Base-by-base conservation (phyloP, 37 sponge, comb jelly and placozoan species). In the Axinella damicornis region DNA sequence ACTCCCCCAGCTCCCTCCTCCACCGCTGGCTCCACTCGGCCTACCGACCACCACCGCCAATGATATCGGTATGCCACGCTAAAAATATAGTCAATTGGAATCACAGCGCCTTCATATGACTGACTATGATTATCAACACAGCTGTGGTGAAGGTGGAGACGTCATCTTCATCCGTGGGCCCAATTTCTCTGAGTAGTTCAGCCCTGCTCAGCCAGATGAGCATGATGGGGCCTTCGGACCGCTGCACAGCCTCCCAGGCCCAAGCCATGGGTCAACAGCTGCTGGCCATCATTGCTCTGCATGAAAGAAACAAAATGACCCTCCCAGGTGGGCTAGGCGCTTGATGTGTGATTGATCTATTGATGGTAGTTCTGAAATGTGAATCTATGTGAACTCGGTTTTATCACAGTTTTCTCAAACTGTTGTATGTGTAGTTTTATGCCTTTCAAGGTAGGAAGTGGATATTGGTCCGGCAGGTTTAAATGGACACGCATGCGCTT, bases 231-330 rank as follows among this genome's bases (percentile, higher is more conserved):
- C 88, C 88, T 33, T 88, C 89, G 19, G 92, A 92, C 52, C 66
- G 92, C 1, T 92, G 88, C 56, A 87, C 92, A 0, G 88, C 92
- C 46, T 65, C 74, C 35, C 92, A 92, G 62, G 92, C 92, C 5
- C 84, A 78, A 71, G 73, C 84, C 36, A 87, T 87, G 92, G 92
- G 92, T 0, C 83, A 92, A 32, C 88, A 92, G 65, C 79, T 92
- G 27, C 80, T 92, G 2, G 56, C 79, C 19, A 66, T 87, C 56
- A 83, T 92, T 52, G 92, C 83, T 2, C 31, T 67, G 30, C 78
- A 89, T 41, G 89, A 89, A 32, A 76, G 39, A 35, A 77, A 69
- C 71, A 89, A 82, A 27, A 28, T 77, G 15, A 41, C 76, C 9
- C 71, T 92, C 6, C 92, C 92, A 24, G 52, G 79, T 79, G 74